Base-by-base conservation (phyloP, 2,797 vertebrate genomes). In the Poeciliopsis gracilis region DNA sequence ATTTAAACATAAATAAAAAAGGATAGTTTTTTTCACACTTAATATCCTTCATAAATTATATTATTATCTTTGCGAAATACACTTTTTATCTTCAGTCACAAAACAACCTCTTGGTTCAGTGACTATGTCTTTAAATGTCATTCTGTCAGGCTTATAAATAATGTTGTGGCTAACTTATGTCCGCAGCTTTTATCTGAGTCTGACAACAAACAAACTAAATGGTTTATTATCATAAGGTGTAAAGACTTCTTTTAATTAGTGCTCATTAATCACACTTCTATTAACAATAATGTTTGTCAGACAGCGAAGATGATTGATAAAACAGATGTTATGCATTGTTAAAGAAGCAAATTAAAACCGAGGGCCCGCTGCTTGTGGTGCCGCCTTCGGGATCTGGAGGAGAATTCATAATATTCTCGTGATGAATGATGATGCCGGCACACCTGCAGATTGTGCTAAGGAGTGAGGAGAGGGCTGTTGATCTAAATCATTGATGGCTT, bases 401-500 rank as follows among this genome's bases (percentile, higher is more conserved):
- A 80, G 73, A 87, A 90, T 28, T 81, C 86, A 89, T 89, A 79
- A 91, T 87, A 88, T 85, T 90, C 83, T 59, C 38, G 82, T 84
- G 90, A 92, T 92, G 89, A 91, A 92, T 82, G 88, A 73, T 84
- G 2, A 80, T 25, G 61, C 80, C 79, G 30, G 84, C 81, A 79
- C 92, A 93, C 88, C 92, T 92, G 89, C 75, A 3, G 79, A 85
- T 88, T 74, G 72, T 67, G 87, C 83, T 79, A 79, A 83, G 82
- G 72, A 89, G 77, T 28, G 30, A 73, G 77, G 73, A 90, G 83
- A 80, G 85, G 28, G 82, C 82, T 86, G 87, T 84, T 91, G 89
- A 94, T 86, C 82, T 93, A 91, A 95, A 95, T 92, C 82, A 86
- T 87, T 89, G 87, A 90, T 90, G 89, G 80, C 88, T 86, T 84